phyloP scores from a whole-genome alignment of 2,113 vertebrate genomes.

The Indicator maculatus region DNA sequence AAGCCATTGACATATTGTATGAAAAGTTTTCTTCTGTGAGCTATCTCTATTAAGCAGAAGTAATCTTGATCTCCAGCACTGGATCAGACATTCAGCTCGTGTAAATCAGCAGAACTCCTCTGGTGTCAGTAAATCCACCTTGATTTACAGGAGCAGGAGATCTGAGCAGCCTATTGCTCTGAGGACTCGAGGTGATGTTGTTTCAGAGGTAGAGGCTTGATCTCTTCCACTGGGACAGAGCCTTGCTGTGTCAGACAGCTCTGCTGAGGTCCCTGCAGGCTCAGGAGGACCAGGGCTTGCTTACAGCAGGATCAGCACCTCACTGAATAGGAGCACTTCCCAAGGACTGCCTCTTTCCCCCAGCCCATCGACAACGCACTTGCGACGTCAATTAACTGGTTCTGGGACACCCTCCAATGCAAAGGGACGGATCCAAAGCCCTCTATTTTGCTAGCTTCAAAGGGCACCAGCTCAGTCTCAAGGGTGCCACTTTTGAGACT shows the following conservation, averaged over 20 bases:
- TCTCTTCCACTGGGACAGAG: neutral
- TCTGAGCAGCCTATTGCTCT: neutral
- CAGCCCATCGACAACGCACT: neutral
- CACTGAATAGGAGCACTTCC: neutral
- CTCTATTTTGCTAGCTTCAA: slow-evolving; percentile 27
- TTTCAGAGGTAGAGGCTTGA: neutral
- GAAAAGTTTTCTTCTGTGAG: neutral
- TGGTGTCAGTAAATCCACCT: slow-evolving; percentile 28
- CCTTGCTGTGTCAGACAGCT: neutral
- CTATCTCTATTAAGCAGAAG: neutral
- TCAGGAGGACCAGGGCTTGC: neutral
- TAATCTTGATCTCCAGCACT: neutral
- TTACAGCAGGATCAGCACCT: neutral
- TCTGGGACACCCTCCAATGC: slow-evolving; percentile 55
- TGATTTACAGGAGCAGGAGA: slow-evolving; percentile 34
- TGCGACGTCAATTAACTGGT: slow-evolving; percentile 41
- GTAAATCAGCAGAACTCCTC: slow-evolving; percentile 20
- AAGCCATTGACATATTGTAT: neutral
- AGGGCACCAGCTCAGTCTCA: slow-evolving; percentile 12
- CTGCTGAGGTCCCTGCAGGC: neutral
- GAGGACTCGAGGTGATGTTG: slow-evolving; percentile 6
- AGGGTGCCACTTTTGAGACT: slow-evolving; percentile 14
- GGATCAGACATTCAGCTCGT: slow-evolving; percentile 19
- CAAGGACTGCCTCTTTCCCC: neutral
- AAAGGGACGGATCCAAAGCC: slow-evolving; percentile 41